Evolutionary conservation across 2,113 vertebrate genomes (phyloP).

Genomic region (Synchiropus splendidus): DNA sequence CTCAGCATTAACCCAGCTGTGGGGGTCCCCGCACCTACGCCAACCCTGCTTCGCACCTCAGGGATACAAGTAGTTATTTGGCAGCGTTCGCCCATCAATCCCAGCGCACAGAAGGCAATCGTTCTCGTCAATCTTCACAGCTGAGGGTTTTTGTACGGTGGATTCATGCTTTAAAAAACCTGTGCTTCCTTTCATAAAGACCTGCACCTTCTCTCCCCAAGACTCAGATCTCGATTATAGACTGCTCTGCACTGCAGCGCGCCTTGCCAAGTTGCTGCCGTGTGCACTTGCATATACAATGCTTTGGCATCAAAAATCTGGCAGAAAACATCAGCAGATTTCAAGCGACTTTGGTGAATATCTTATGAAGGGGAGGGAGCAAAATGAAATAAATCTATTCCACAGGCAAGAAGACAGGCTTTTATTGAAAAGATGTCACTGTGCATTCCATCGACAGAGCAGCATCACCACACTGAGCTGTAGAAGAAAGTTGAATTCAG

Average conservation of each 20-base stretch:
- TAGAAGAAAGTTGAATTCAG: constrained; percentile 14
- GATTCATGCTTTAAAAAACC: constrained; percentile 26
- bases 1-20: constrained; percentile 26
- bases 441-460: constrained; percentile 29
- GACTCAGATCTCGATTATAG: constrained; percentile 12
- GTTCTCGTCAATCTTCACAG: constrained; percentile 40
- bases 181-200: constrained; percentile 24
- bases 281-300: constrained; percentile 13
- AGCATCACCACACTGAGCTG: constrained; percentile 12
- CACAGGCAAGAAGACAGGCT: constrained; percentile 9
- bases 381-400: constrained; percentile 26
- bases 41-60: constrained; percentile 45
- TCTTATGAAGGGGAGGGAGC: constrained; percentile 15
- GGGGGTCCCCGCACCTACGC: constrained; percentile 32
- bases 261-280: constrained; percentile 6
- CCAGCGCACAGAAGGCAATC: constrained; percentile 24
- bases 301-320: constrained; percentile 5
- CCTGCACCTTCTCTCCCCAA: constrained; percentile 11
- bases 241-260: constrained; percentile 27
- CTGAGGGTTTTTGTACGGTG: constrained; percentile 37
- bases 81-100: constrained; percentile 31
- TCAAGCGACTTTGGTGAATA: constrained; percentile 23
- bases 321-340: constrained; percentile 11
- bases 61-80: constrained; percentile 38
- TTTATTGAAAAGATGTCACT: constrained; percentile 35